These are phyloP conservation scores for Phthorimaea operculella DNA, from an alignment of 1,140 invertebrate genomes.

Conservation along the genomic window DNA sequence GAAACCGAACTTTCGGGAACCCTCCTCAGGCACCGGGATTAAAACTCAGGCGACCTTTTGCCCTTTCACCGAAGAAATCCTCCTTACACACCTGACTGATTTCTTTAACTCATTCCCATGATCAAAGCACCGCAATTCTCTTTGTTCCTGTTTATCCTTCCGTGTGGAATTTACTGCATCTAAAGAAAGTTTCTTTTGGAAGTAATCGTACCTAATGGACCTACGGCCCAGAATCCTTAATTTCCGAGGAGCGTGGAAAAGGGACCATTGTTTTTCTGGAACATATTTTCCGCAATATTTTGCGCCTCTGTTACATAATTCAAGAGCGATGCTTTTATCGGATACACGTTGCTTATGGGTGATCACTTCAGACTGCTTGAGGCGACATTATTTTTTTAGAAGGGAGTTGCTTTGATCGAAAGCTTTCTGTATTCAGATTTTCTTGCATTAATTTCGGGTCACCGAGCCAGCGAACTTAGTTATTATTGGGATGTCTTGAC, in stretches of 20 bases:
- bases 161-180: background rate
- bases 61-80: background rate
- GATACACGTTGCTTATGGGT: conserved; percentile 2
- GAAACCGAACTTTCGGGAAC: conserved; percentile 24
- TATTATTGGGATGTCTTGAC: too few species aligned
- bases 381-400: conserved; percentile 6
- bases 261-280: conserved; percentile 15
- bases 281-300: conserved; percentile 15
- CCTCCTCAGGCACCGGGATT: conserved; percentile 7
- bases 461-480: too few species aligned
- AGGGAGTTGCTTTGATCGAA: too few species aligned
- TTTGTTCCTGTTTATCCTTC: background rate
- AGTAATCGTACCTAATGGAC: background rate
- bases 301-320: conserved; percentile 20
- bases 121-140: background rate
- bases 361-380: background rate
- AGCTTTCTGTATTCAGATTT: too few species aligned
- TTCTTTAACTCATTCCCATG: background rate
- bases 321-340: conserved; percentile 13
- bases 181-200: background rate
- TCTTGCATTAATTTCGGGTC: too few species aligned
- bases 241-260: conserved; percentile 12
- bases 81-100: background rate
- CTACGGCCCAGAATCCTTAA: conserved; percentile 3
- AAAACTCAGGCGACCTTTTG: background rate